Evolutionary conservation across 2,888 invertebrate genomes (phyloP).

Genomic region (Lepidocyrtoides sp.): DNA sequence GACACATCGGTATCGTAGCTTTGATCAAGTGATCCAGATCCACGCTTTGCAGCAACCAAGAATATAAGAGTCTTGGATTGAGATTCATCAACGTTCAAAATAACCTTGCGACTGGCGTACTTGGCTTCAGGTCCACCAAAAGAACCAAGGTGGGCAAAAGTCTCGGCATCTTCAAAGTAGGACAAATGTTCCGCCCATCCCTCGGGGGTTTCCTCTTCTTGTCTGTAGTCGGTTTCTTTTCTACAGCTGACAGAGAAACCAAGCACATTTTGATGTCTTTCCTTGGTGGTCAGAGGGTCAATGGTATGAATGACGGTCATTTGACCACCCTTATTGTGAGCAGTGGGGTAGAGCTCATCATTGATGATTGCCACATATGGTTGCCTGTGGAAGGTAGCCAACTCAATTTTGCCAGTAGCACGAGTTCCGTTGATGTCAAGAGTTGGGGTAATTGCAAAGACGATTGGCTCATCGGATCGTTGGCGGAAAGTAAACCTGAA

Average conservation of each 20-base stretch:
- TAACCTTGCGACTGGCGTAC: constrained; percentile 81
- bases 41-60: constrained; percentile 80
- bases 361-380: constrained; percentile 85
- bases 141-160: constrained; percentile 78
- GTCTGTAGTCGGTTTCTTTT: constrained; percentile 82
- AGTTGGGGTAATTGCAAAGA: constrained; percentile 83
- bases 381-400: constrained; percentile 83
- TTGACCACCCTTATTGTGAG: constrained; percentile 80
- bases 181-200: constrained; percentile 81
- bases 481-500: constrained; percentile 78
- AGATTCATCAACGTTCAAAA: constrained; percentile 82
- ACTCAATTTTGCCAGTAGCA: constrained; percentile 82
- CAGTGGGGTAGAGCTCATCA: constrained; percentile 82
- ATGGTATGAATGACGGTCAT: constrained; percentile 80
- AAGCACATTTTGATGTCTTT: constrained; percentile 73
- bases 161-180: constrained; percentile 78
- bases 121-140: constrained; percentile 77
- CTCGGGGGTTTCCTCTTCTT: constrained; percentile 78
- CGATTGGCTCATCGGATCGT: constrained; percentile 77
- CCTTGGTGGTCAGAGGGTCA: constrained; percentile 65
- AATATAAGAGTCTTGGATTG: constrained; percentile 83
- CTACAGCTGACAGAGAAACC: constrained; percentile 79
- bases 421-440: constrained; percentile 74
- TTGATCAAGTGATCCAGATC: constrained; percentile 72
- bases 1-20: constrained; percentile 73